Evolutionary conservation across 1,140 invertebrate species (phyloP).

Genomic region (Amphibalanus amphitrite): DNA sequence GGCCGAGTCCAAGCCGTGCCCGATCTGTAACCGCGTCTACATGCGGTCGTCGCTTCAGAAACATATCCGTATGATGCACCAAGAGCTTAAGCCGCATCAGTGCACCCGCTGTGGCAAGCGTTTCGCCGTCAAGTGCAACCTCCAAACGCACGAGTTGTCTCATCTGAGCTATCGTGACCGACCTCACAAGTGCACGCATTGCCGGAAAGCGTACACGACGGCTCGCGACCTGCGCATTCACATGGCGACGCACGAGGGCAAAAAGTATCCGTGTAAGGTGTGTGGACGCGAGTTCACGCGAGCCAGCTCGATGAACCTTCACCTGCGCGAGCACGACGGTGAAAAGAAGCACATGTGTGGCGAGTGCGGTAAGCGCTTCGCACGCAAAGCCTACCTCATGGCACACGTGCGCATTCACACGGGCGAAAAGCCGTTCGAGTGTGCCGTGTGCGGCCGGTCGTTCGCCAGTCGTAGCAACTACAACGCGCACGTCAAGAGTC

Average conservation of each 20-base stretch:
- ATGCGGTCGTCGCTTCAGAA: conserved; percentile 55
- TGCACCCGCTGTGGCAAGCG: conserved; percentile 67
- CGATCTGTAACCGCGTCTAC: conserved; percentile 59
- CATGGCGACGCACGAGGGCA: conserved; percentile 23
- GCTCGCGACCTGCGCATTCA: conserved; percentile 61
- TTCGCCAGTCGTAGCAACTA: conserved; percentile 20
- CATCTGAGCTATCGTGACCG: conserved; percentile 61
- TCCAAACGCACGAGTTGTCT: conserved; percentile 74
- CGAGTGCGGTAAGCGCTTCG: conserved; percentile 69
- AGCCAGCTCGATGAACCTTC: conserved; percentile 77
- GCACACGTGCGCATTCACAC: conserved; percentile 72
- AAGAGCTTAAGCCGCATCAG: conserved; percentile 48
- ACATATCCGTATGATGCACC: conserved; percentile 53
- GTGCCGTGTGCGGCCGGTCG: conserved; percentile 18
- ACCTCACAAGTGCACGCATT: conserved; percentile 66
- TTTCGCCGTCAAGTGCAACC: conserved; percentile 74
- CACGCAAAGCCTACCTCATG: conserved; percentile 66
- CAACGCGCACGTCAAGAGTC: conserved; percentile 19
- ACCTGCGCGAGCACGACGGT: conserved; percentile 73
- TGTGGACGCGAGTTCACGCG: conserved; percentile 85
- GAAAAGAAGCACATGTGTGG: conserved; percentile 74
- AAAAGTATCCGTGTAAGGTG: conserved; percentile 66
- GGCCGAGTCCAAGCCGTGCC: conserved; percentile 45
- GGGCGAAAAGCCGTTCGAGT: conserved; percentile 43
- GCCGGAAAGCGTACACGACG: conserved; percentile 61